phyloP scores from a whole-genome alignment of 2,797 vertebrate genomes.

The Acrocephalus scirpaceus region DNA sequence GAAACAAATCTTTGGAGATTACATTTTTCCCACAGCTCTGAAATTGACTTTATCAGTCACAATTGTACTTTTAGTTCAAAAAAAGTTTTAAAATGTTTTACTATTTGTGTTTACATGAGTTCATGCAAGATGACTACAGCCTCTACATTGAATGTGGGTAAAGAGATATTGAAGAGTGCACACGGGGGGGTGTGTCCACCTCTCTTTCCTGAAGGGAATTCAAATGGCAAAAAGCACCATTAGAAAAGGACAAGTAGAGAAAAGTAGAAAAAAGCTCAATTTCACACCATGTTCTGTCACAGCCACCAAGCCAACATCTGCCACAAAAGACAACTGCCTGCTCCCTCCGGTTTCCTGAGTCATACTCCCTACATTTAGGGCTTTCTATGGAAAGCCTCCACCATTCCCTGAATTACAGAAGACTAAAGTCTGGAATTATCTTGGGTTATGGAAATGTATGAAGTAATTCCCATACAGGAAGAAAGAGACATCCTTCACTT shows the following conservation, averaged over 20 bases:
- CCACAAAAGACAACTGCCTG: neutral
- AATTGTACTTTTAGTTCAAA: neutral
- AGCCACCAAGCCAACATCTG: neutral
- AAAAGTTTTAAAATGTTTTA: neutral
- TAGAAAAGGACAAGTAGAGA: neutral
- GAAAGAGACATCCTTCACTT: neutral
- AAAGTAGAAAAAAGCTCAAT: neutral
- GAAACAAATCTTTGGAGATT: neutral
- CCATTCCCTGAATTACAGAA: neutral
- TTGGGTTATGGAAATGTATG: neutral
- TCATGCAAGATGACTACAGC: neutral
- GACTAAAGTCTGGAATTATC: neutral
- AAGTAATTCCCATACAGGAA: neutral
- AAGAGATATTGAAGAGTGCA: neutral
- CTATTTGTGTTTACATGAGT: neutral
- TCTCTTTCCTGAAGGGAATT: neutral
- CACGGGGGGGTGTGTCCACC: accelerated
- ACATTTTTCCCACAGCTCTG: neutral
- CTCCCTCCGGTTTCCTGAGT: neutral
- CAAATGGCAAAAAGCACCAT: neutral
- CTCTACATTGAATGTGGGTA: neutral
- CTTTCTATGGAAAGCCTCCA: neutral
- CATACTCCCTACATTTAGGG: neutral
- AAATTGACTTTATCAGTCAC: neutral
- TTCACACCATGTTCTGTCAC: neutral